These are phyloP conservation scores for Sympetrum striolatum DNA, from an alignment of 2,888 invertebrate genomes.

Conservation along the genomic window DNA sequence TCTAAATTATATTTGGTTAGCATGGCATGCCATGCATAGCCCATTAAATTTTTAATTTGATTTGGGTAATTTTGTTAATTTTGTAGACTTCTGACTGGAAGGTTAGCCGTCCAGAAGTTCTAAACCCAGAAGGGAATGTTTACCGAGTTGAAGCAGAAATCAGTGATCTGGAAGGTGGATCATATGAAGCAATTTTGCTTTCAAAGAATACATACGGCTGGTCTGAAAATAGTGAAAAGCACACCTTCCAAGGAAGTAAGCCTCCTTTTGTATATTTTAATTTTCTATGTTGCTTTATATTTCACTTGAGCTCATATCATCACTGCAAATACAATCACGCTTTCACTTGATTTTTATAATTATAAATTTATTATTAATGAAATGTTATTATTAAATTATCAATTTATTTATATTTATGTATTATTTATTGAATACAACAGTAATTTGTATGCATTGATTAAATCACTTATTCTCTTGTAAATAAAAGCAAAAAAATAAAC, in stretches of 20 bases:
- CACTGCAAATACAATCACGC: not conserved
- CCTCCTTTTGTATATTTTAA: constrained; percentile 2
- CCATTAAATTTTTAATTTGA: too few relatives aligned
- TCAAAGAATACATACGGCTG: constrained; percentile 61
- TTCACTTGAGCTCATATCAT: not conserved
- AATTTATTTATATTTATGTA: not conserved
- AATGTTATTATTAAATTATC: too few relatives aligned
- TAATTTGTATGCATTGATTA: not conserved
- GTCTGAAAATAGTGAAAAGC: constrained; percentile 58
- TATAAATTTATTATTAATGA: too few relatives aligned
- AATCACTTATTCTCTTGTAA: not conserved
- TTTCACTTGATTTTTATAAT: not conserved
- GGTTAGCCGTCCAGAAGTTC: constrained; percentile 52
- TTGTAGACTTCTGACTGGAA: constrained; percentile 53
- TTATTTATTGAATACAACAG: too few relatives aligned
- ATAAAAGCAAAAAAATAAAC: not conserved
- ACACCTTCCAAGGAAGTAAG: constrained; percentile 59
- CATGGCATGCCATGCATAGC: too few relatives aligned
- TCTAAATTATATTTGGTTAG: too few relatives aligned
- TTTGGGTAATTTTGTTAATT: not conserved
- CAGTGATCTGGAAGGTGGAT: constrained; percentile 57
- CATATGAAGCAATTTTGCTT: constrained; percentile 59
- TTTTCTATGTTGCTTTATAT: not conserved
- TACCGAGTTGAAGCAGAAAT: constrained; percentile 59
- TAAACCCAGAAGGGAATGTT: constrained; percentile 54